Evolutionary conservation across 2,797 vertebrate species (phyloP), one percentile per base, ranked within the genome.

Genomic region (Poeciliopsis gracilis): DNA sequence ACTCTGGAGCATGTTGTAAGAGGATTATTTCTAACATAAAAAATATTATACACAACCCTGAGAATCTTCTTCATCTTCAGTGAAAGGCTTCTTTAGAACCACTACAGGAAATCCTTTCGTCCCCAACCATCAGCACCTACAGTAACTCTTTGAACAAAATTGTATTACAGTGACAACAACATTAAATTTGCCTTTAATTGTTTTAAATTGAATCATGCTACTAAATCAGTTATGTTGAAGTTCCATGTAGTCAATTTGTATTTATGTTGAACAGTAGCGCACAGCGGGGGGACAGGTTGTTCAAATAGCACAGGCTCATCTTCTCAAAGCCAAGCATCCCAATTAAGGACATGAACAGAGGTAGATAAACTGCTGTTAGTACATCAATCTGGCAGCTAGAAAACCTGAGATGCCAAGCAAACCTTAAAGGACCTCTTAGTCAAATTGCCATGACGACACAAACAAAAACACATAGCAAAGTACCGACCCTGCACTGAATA

Each of bases 401-500:
- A 88, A 90, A 84, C 85, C 81, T 69, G 36, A 84, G 87, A 90
- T 90, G 86, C 80, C 83, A 72, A 69, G 83, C 80, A 69, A 80
- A 90, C 83, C 83, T 82, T 81, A 82, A 78, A 87, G 82, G 67
- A 85, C 89, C 87, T 72, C 86, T 91, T 43, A 83, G 85, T 90
- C 77, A 82, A 63, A 84, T 91, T 61, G 30, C 94, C 92, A 93
- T 93, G 92, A 82, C 91, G 86, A 95, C 93, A 4, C 88, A 93
- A 92, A 94, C 93, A 95, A 94, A 75, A 94, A 94, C 92, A 93
- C 86, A 89, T 88, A 92, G 90, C 91, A 85, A 81, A 23, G 83
- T 43, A 87, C 79, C 82, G 73, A 76, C 47, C 36, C 77, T 28
- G 51, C 76, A 6, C 79, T 89, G 90, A 91, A 91, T 85, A 85